phyloP scores from a whole-genome alignment of 1,140 invertebrate genomes.

The Tetraneura akinire region DNA sequence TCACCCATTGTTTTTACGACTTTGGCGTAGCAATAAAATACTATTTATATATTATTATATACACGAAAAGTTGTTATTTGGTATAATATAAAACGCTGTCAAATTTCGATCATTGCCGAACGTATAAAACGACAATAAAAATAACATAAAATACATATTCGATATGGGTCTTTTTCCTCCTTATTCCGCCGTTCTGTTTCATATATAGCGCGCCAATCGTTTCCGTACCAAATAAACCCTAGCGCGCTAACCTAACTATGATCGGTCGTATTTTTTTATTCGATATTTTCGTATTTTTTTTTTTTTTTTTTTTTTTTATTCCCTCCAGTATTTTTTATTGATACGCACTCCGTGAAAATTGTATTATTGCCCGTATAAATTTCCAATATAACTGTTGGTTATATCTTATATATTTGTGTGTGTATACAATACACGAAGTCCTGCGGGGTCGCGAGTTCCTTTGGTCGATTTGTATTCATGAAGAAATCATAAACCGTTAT shows the following conservation, averaged over 20 bases:
- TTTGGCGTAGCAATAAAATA: slow-evolving; percentile 33
- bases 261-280: not conserved
- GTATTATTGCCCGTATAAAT: slow-evolving; percentile 47
- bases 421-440: not conserved
- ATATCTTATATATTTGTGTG: too few relatives aligned
- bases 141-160: slow-evolving; percentile 38
- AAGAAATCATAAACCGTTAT: slow-evolving; percentile 39
- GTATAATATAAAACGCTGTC: slow-evolving; percentile 44
- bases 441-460: not conserved
- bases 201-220: slow-evolving; percentile 25
- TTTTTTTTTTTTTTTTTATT: not conserved
- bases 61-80: slow-evolving; percentile 26
- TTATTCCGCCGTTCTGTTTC: not conserved
- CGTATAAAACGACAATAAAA: slow-evolving; percentile 43
- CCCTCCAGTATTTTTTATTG: slow-evolving; percentile 21
- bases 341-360: slow-evolving; percentile 47
- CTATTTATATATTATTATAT: not conserved
- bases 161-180: not conserved
- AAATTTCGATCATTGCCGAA: slow-evolving; percentile 49
- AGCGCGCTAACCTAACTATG: not conserved
- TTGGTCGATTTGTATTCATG: slow-evolving; percentile 47
- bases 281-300: slow-evolving; percentile 1
- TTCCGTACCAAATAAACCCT: slow-evolving; percentile 49
- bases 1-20: slow-evolving; percentile 44
- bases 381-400: slow-evolving; percentile 37